Evolutionary conservation across 2,113 vertebrate species (phyloP).

Genomic region (Gambusia affinis): DNA sequence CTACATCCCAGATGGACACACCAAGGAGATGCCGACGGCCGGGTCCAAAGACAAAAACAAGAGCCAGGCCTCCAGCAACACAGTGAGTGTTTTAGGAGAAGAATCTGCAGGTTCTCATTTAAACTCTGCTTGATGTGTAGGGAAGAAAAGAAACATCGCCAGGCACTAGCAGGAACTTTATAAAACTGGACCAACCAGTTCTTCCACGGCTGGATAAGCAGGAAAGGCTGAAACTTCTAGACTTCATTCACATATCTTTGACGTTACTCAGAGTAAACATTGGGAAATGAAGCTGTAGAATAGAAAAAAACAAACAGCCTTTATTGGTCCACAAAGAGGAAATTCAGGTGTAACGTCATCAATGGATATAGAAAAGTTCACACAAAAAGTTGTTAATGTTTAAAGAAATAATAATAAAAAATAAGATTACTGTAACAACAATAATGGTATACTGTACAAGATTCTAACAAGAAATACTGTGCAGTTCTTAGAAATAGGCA

Average conservation of each 20-base stretch:
- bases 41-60: conserved; percentile 96
- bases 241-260: neutral
- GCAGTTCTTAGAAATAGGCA: too few relatives aligned
- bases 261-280: neutral
- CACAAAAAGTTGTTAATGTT: too few relatives aligned
- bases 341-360: too few relatives aligned
- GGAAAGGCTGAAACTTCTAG: neutral
- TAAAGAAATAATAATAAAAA: too few relatives aligned
- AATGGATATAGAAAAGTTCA: too few relatives aligned
- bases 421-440: too few relatives aligned
- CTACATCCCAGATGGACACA: conserved; percentile 96
- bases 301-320: too few relatives aligned
- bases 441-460: too few relatives aligned
- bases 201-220: neutral
- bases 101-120: neutral
- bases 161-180: neutral
- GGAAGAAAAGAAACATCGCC: neutral
- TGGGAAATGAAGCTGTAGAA: too few relatives aligned
- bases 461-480: too few relatives aligned
- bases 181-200: conserved; percentile 9
- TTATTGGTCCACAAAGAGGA: too few relatives aligned
- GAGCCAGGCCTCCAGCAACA: conserved; percentile 79
- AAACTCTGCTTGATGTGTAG: too few relatives aligned
- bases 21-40: conserved; percentile 97
- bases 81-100: conserved; percentile 73